Percentiles rank a stretch among this genome's conserved stretches.
Evolutionary conservation across 2,797 vertebrate genomes (phyloP).

Genomic region (Zenarchopterus dispar): DNA sequence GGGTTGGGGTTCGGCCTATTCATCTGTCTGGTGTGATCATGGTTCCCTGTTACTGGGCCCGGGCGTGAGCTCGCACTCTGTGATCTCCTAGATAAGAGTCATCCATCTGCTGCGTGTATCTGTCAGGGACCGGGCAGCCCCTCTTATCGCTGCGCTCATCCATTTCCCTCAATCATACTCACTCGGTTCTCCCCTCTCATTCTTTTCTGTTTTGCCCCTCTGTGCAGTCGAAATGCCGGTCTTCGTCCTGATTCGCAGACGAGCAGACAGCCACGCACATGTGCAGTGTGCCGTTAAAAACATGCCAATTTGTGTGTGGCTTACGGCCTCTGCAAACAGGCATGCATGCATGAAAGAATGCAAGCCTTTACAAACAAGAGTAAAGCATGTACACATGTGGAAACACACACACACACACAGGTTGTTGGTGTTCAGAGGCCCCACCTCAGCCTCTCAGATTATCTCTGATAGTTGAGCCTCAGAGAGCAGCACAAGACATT

Average conservation of each 20-base stretch:
- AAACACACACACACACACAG: slow-evolving; percentile 20
- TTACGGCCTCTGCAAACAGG: slow-evolving; percentile 2
- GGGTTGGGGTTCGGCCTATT: slow-evolving; percentile 59
- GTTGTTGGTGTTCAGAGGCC: slow-evolving; percentile 60
- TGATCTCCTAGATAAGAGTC: slow-evolving; percentile 81
- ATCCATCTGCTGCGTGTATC: slow-evolving; percentile 81
- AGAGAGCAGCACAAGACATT: slow-evolving; percentile 27
- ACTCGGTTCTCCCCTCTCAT: slow-evolving; percentile 42
- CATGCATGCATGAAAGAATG: slow-evolving; percentile 16
- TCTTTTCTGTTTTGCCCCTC: slow-evolving; percentile 14
- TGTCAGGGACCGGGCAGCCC: slow-evolving; percentile 74
- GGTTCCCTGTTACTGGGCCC: slow-evolving; percentile 69
- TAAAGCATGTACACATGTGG: slow-evolving; percentile 16
- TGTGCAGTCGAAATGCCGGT: slow-evolving; percentile 43
- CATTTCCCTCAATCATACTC: slow-evolving; percentile 68
- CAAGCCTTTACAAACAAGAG: slow-evolving; percentile 24
- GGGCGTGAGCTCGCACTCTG: slow-evolving; percentile 70
- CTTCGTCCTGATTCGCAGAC: slow-evolving; percentile 67
- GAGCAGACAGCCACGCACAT: slow-evolving; percentile 15
- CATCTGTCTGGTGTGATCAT: slow-evolving; percentile 81
- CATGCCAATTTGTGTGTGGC: slow-evolving; percentile 13
- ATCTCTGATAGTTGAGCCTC: slow-evolving; percentile 32
- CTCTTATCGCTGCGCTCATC: slow-evolving; percentile 78
- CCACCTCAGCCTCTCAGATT: slow-evolving; percentile 54
- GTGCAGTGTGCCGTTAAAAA: slow-evolving; percentile 18